Base-by-base conservation (phyloP, 1,140 invertebrate species). In the Lepidurus apus region DNA sequence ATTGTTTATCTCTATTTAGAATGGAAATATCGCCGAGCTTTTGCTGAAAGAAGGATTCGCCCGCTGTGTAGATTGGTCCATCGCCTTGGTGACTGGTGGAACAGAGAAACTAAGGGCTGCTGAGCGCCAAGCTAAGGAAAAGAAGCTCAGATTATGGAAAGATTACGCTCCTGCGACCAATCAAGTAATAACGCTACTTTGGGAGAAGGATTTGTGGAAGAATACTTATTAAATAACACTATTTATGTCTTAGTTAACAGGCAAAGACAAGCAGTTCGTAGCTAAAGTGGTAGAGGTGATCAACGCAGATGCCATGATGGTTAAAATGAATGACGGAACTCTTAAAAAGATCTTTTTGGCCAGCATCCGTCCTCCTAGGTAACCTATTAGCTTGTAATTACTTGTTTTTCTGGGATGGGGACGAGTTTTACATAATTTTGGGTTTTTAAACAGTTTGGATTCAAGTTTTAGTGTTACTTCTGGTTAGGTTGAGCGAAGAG, bases 11-110 rank as follows among this genome's bases (percentile, higher is more conserved):
- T 82, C 85, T 34, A 2, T 85, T 21, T 82, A 92, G 89, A 91
- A 90, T 84, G 93, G 93, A 80, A 98, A 98, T 83, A 99, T 99
- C 85, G 96, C 98, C 0, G 97, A 98, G 84, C 88, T 92, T 73
- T 86, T 99, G 65, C 84, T 99, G 75, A 90, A 87, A 80, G 93
- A 98, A 87, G 97, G 98, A 34, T 95, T 97, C 83, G 98, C 96
- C 0, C 92, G 91, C 83, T 98, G 96, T 84, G 95, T 98, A n/a
- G 97, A 99, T 84, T 98, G 96, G 96, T 97, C 95, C 9, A 93
- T 99, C 85, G 92, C 91, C 42, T 91, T 93, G 47, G 93, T 96
- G 82, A 93, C 93, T 73, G 87, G 87, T 81, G 93, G 95, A 75
- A 89, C 92, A 42, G 92, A 96, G 44, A 93, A 93, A 83, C 87